phyloP scores from a whole-genome alignment of 1,140 invertebrate species.

The Drosophila novamexicana region DNA sequence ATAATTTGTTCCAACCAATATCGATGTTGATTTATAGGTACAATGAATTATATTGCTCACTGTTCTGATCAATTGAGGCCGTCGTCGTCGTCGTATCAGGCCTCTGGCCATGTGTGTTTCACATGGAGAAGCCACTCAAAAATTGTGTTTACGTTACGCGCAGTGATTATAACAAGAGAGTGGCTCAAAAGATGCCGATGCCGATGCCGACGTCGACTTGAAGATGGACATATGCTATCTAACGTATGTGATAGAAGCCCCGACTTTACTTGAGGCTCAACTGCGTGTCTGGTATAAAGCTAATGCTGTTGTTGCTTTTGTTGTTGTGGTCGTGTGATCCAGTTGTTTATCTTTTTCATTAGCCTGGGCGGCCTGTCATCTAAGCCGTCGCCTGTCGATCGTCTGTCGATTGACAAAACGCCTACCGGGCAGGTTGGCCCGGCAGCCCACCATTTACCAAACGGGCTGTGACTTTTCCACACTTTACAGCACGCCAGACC shows the following conservation, averaged over 20 bases:
- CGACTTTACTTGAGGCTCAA: conserved; percentile 4
- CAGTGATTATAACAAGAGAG: conserved; percentile 74
- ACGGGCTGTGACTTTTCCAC: conserved; percentile 62
- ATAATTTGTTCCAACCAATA: not conserved
- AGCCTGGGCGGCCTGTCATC: conserved; percentile 80
- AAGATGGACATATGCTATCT: conserved; percentile 51
- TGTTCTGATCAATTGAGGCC: conserved; percentile 18
- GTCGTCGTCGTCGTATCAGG: conserved; percentile 37
- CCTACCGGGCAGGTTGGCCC: conserved; percentile 52
- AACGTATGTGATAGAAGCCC: conserved; percentile 25
- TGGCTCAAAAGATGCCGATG: conserved; percentile 70
- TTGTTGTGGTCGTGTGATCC: conserved; percentile 52
- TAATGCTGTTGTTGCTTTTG: conserved; percentile 30
- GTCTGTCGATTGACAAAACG: conserved; percentile 75
- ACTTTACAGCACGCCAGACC: conserved; percentile 65
- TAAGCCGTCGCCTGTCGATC: conserved; percentile 77
- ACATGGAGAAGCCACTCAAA: conserved; percentile 75
- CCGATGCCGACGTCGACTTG: conserved; percentile 35
- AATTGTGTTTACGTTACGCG: conserved; percentile 80
- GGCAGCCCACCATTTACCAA: conserved; percentile 32
- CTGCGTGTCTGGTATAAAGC: conserved; percentile 40
- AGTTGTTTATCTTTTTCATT: conserved; percentile 82
- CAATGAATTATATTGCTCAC: conserved; percentile 39
- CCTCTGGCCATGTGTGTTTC: conserved; percentile 67
- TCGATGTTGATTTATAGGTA: conserved; percentile 32